A percentile compares a stretch with the other conserved stretches of the same genome.
phyloP scores from a whole-genome alignment of 2,797 vertebrate genomes.

The Gambusia yucatana region DNA sequence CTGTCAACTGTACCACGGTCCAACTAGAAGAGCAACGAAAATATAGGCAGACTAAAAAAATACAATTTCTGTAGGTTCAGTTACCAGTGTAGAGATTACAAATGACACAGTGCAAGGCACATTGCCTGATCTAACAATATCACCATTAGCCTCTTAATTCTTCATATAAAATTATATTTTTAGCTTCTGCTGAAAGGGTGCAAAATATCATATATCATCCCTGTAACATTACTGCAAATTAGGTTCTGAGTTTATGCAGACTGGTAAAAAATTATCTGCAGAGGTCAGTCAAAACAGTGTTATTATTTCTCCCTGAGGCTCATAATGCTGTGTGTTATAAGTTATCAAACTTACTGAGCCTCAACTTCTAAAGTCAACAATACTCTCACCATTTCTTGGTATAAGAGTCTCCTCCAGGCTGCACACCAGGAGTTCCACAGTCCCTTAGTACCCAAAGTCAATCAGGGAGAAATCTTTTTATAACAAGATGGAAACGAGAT shows the following conservation, averaged over 20 bases:
- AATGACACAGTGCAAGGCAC: background rate
- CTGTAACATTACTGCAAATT: background rate
- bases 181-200: background rate
- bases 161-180: background rate
- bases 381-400: background rate
- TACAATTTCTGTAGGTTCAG: background rate
- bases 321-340: background rate
- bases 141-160: background rate
- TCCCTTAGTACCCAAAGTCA: background rate
- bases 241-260: background rate
- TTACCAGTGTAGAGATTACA: background rate
- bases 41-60: background rate
- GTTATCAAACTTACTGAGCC: background rate
- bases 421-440: background rate
- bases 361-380: background rate
- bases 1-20: background rate
- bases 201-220: no score
- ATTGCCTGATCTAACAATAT: background rate
- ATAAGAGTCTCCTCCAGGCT: background rate
- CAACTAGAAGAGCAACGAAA: background rate
- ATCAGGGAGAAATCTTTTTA: background rate
- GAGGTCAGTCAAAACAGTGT: slow-evolving; percentile 7
- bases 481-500: slow-evolving; percentile 18
- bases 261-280: background rate
- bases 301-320: background rate